These are phyloP conservation scores for Coracias cyanogaster DNA, from an alignment of 2,797 vertebrate genomes.

Conservation along the genomic window DNA sequence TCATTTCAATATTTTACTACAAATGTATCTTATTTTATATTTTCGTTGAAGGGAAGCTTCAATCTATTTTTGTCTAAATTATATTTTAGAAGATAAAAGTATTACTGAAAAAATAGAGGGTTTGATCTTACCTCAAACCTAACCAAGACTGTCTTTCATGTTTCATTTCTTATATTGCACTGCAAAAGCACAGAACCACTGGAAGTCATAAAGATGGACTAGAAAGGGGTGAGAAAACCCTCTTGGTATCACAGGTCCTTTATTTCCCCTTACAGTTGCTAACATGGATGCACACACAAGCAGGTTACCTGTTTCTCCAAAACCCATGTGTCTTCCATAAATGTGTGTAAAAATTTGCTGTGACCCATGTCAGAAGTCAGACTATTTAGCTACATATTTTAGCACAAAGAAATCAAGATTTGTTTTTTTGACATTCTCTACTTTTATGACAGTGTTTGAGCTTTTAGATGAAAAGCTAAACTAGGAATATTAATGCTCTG, in stretches of 20 bases:
- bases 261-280: background rate
- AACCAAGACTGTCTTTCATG: background rate
- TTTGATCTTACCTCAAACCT: conserved; percentile 6
- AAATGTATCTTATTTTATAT: background rate
- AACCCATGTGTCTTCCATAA: background rate
- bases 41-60: background rate
- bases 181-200: background rate
- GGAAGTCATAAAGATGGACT: background rate
- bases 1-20: background rate
- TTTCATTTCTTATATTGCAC: conserved; percentile 4
- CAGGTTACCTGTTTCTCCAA: background rate
- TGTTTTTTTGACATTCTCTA: background rate
- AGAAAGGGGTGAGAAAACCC: background rate
- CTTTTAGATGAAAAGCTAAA: background rate
- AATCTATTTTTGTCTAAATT: background rate
- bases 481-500: background rate
- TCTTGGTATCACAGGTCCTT: background rate
- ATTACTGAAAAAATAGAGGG: background rate
- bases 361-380: background rate
- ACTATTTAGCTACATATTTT: background rate
- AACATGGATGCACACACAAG: background rate
- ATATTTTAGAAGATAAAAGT: background rate
- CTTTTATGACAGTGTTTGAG: background rate
- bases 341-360: background rate
- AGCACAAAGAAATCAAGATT: background rate